phyloP scores from a whole-genome alignment of 2,113 vertebrate genomes.

The Platichthys flesus region DNA sequence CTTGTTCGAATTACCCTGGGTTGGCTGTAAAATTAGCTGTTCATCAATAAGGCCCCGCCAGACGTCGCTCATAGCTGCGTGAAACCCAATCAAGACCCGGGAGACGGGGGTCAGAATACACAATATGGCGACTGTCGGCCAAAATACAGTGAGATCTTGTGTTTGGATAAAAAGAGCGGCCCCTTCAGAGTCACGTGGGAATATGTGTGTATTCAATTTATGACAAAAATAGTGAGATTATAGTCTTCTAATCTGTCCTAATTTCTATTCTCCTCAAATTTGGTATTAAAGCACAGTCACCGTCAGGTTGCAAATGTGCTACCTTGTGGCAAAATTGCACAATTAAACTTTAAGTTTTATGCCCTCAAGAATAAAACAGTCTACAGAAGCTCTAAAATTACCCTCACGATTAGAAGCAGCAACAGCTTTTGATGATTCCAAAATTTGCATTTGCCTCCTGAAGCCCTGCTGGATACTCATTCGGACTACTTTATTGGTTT shows the following conservation, averaged over 20 bases:
- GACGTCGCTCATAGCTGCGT: constrained; percentile 52
- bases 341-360: constrained; percentile 19
- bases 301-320: constrained; percentile 34
- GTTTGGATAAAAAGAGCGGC: background rate
- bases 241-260: background rate
- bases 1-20: constrained; percentile 35
- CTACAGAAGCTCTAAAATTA: constrained; percentile 20
- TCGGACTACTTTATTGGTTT: background rate
- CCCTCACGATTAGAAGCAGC: constrained; percentile 26
- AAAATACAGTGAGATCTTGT: background rate
- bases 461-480: background rate
- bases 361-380: constrained; percentile 31
- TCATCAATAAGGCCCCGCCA: constrained; percentile 67
- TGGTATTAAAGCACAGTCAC: background rate
- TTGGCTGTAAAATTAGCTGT: constrained; percentile 59
- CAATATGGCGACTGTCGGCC: constrained; percentile 38
- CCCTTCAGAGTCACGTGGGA: background rate
- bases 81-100: constrained; percentile 71
- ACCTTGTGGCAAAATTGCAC: background rate
- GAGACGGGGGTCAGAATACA: constrained; percentile 62
- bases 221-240: background rate
- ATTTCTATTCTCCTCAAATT: constrained; percentile 6
- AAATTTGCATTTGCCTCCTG: background rate
- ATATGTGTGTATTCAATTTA: background rate
- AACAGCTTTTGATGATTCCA: constrained; percentile 3